Base-by-base conservation (phyloP, 2,888 invertebrate species). In the Drosophila macrospina region DNA sequence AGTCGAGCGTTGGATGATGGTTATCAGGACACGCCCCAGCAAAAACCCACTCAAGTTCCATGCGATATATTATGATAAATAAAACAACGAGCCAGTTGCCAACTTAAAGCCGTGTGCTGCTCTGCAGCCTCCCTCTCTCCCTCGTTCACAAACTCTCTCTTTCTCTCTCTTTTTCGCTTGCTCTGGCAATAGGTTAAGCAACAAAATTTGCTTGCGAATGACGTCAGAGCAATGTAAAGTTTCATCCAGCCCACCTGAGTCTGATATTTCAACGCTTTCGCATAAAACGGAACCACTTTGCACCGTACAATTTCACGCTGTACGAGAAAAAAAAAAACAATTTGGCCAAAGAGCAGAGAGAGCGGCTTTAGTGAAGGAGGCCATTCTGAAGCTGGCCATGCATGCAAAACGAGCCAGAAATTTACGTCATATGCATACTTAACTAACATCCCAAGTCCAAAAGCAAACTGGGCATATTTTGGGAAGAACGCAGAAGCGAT, bases 341-440 rank as follows among this genome's bases (percentile, higher is more conserved):
- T 74, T 74, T 62, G 15, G 55, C 50, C 47, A 61, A 55, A 44
- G 15, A 54, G 45, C 45, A 37, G 42, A 16, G 20, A 39, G 26
- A 37, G 44, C 42, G 24, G 44, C 56, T 30, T 37, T 7, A 45
- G 16, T 55, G 51, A 10, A 55, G 55, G 20, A 50, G 66, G 52
- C 37, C 37, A 20, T 63, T 61, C 48, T 42, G 47, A 5, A 50
- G 59, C 69, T 63, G 65, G 67, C 68, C 74, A 69, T 64, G 75
- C 78, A 65, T 67, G 65, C 64, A 64, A 75, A 84, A 75, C 67
- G 65, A 65, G 63, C 13, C 63, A 44, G 52, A 65, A 63, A 69
- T 63, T 65, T 71, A 81, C 80, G 72, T 79, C 77, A 74, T 77
- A 67, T 86, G 84, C 77, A 81, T 81, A 77, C 81, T 70, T 74